These are phyloP conservation scores for Lasaia peninsularis DNA, from an alignment of 1,140 invertebrate species.

Conservation along the genomic window DNA sequence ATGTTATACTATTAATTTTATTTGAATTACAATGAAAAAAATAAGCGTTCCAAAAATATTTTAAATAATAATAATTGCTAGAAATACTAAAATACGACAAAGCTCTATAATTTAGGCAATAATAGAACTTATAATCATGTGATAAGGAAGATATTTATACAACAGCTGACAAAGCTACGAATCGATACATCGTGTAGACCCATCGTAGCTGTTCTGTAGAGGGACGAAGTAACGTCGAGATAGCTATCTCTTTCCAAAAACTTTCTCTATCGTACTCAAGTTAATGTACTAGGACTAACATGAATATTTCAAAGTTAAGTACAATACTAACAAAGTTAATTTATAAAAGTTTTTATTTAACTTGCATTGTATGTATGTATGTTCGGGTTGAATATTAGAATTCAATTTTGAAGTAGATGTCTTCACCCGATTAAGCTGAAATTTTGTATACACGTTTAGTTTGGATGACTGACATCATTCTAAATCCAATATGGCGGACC, in stretches of 20 bases:
- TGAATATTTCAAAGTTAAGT: neutral
- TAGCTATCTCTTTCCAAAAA: conserved; percentile 19
- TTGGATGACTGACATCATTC: no score
- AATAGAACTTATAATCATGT: neutral
- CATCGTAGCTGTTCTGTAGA: conserved; percentile 34
- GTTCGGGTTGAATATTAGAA: no score
- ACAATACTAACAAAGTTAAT: no score
- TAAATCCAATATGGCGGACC: no score
- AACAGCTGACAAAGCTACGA: conserved; percentile 17
- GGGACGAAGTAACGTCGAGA: conserved; percentile 23
- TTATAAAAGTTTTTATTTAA: no score
- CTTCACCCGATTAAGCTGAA: no score
- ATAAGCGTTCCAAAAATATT: no score
- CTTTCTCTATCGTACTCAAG: conserved; percentile 16
- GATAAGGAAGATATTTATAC: neutral
- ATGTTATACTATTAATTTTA: neutral
- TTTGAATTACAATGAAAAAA: no score
- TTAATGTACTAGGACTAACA: neutral
- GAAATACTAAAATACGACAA: neutral
- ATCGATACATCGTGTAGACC: conserved; percentile 39
- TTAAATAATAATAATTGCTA: no score
- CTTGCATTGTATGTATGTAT: no score
- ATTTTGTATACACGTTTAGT: no score
- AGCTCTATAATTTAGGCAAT: neutral
- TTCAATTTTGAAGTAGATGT: no score